Conservation (phyloP, 2,888 invertebrate species). For the Drosophila cognata region DNA sequence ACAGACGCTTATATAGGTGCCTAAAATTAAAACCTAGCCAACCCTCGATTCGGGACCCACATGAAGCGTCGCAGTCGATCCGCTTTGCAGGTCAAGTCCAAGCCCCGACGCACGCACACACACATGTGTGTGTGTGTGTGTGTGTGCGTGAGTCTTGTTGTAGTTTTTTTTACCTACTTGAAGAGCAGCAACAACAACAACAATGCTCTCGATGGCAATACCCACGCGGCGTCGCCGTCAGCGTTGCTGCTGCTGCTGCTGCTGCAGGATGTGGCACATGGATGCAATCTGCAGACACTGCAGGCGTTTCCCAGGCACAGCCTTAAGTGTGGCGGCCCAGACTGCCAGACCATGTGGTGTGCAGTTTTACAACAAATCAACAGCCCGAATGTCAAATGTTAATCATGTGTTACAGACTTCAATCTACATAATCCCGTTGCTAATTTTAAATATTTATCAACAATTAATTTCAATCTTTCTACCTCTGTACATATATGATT, state of each 20-base stretch:
- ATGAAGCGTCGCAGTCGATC: constrained; percentile 67
- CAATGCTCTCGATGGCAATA: constrained; percentile 53
- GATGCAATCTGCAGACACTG: constrained; percentile 80
- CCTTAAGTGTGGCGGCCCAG: constrained; percentile 65
- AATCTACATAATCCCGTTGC: constrained; percentile 1
- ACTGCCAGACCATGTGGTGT: constrained; percentile 45
- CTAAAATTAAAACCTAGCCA: constrained; percentile 66
- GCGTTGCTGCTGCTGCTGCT: constrained; percentile 16
- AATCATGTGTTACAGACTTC: constrained; percentile 46
- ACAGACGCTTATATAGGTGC: constrained; percentile 79
- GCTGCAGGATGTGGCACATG: constrained; percentile 82
- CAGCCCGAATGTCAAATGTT: constrained; percentile 54
- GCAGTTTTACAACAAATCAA: constrained; percentile 37
- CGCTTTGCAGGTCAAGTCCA: constrained; percentile 51
- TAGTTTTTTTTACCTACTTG: constrained; percentile 69
- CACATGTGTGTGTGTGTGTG: constrained; percentile 43
- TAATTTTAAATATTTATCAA: background rate
- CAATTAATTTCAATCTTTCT: background rate
- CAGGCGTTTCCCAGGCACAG: constrained; percentile 72
- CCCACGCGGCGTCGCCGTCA: constrained; percentile 62
- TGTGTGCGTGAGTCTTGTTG: constrained; percentile 3
- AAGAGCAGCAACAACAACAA: constrained; percentile 36
- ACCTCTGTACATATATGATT: background rate
- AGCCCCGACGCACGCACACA: constrained; percentile 5
- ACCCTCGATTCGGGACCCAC: constrained; percentile 56